A percentile compares a stretch with the other conserved stretches of the same genome.
Conservation (phyloP, 2,113 vertebrate genomes). For the Corythaixoides concolor region DNA sequence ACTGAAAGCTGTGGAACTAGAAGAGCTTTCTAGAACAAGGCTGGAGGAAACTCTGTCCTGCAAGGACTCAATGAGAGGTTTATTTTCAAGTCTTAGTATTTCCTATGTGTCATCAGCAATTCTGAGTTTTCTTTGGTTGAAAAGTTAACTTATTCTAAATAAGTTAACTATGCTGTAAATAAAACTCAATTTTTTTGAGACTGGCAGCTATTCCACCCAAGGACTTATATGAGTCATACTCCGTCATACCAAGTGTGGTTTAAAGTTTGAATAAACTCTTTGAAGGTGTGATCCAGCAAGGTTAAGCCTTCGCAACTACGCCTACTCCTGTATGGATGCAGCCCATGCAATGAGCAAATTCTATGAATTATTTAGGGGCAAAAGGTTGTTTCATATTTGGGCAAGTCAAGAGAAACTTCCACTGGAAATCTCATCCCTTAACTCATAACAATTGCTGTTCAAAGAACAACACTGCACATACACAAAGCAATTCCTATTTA, state of each 20-base stretch:
- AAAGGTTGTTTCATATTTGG: not conserved
- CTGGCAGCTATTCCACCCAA: not conserved
- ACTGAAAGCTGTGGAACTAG: not conserved
- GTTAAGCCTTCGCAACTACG: not conserved
- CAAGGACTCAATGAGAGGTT: not conserved
- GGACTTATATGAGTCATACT: not conserved
- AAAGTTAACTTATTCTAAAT: not conserved
- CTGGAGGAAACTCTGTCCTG: not conserved
- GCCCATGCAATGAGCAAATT: not conserved
- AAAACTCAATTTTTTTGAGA: not conserved
- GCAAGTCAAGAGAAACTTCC: not conserved
- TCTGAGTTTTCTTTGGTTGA: not conserved
- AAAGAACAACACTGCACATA: not conserved
- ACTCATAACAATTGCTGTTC: not conserved
- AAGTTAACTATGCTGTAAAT: not conserved
- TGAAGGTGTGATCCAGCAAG: not conserved
- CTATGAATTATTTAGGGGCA: not conserved
- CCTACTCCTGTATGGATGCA: not conserved
- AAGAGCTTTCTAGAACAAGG: not conserved
- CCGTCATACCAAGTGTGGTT: not conserved
- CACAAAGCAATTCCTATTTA: not conserved
- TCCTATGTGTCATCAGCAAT: not conserved
- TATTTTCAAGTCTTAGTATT: not conserved
- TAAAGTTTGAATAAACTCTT: not conserved
- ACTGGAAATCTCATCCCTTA: not conserved